Evolutionary conservation across 2,888 invertebrate species (phyloP), one percentile per base, ranked within the genome.

Genomic region (Caenorhabditis becei): DNA sequence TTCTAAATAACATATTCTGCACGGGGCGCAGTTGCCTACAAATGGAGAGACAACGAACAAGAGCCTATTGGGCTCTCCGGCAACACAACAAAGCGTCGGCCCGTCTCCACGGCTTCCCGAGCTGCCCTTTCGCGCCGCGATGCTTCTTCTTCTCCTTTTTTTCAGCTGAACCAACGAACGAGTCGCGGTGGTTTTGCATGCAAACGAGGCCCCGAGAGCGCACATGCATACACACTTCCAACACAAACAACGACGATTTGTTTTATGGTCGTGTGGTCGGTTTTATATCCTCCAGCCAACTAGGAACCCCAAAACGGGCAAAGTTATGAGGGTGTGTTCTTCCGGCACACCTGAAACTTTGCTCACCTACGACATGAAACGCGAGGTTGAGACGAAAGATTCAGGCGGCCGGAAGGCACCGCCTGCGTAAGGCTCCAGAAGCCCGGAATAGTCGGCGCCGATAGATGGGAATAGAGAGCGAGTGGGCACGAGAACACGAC

Each of bases 301-400:
- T n/a, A n/a, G n/a, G n/a, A n/a, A n/a, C n/a, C n/a, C n/a, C n/a
- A n/a, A n/a, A n/a, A n/a, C n/a, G n/a, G 16, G 66, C 51, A 77
- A 77, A 77, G 75, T 56, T n/a, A n/a, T n/a, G 44, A 51, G 81
- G 54, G 75, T 70, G 80, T 74, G 66, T 75, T 84, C 32, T 32
- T n/a, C 88, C 87, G 85, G 89, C 89, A 88, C 89, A 89, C 89
- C 89, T 89, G 89, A 89, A 89, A 89, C 88, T 89, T 89, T 89
- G 89, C 89, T 89, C 89, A 89, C 89, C 89, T 89, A 83, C 83
- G 74, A 75, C 77, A 65, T 59, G 62, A 47, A 62, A 53, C 77
- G 80, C 82, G 83, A 89, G 89, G 89, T 89, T 89, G 88, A 89
- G 89, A 80, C 89, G 83, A 89, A 88, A 86, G 86, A 82, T 75